Percentiles rank a stretch among this genome's conserved stretches.
These are phyloP conservation scores for Hydrolagus affinis DNA, from an alignment of 2,113 vertebrate species.

Conservation along the genomic window DNA sequence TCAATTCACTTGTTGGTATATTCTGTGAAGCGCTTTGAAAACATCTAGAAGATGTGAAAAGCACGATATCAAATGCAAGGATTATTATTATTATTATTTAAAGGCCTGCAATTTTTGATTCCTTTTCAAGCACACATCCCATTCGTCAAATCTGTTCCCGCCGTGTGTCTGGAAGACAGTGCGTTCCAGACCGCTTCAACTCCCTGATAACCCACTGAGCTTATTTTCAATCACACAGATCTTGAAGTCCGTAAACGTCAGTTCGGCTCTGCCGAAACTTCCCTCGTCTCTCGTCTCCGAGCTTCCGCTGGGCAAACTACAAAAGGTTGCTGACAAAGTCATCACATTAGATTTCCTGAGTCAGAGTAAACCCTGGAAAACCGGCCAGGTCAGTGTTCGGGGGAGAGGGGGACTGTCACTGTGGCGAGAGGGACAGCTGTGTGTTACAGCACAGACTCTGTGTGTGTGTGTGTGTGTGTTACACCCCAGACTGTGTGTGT, in stretches of 20 bases:
- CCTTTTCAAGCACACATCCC: neutral
- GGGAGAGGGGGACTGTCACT: no score
- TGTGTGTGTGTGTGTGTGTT: no score
- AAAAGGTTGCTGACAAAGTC: neutral
- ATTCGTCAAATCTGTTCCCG: neutral
- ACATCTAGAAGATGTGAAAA: no score
- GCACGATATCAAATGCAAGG: no score
- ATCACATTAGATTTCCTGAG: neutral
- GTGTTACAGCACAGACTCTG: no score
- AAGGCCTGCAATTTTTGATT: no score
- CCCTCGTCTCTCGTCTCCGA: neutral
- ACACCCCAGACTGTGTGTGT: no score
- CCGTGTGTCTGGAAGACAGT: neutral
- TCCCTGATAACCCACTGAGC: neutral
- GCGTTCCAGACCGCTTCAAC: neutral
- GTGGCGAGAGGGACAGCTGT: neutral
- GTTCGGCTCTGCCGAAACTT: neutral
- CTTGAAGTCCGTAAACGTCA: neutral
- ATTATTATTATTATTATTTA: no score
- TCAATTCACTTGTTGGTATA: no score
- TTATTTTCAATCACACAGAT: constrained; percentile 10
- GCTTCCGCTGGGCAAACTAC: neutral
- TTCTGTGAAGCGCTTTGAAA: no score
- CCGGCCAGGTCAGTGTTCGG: constrained; percentile 11
- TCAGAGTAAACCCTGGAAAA: constrained; percentile 3